A percentile compares a stretch with the other conserved stretches of the same genome.
Evolutionary conservation across 2,888 invertebrate genomes (phyloP).

Genomic region (Coleophora flavipennella): DNA sequence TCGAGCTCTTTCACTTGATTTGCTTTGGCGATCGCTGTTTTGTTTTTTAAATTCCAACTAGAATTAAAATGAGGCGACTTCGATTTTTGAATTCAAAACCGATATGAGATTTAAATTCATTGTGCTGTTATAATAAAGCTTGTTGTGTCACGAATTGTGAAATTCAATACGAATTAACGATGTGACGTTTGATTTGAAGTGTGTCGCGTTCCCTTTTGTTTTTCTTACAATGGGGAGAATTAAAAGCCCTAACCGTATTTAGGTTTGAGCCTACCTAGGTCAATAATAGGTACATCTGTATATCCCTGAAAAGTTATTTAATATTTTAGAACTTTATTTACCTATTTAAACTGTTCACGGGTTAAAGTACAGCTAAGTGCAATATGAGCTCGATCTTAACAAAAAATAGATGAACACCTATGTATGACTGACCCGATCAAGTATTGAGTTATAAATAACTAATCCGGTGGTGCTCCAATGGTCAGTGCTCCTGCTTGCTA

Average conservation of each 20-base stretch:
- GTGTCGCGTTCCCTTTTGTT: constrained; percentile 8
- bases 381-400: no score
- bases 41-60: constrained; percentile 19
- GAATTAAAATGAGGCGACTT: constrained; percentile 47
- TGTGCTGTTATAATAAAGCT: constrained; percentile 31
- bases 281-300: not conserved
- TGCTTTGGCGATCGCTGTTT: constrained; percentile 38
- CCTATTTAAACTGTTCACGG: no score
- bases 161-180: constrained; percentile 71
- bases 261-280: not conserved
- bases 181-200: constrained; percentile 39
- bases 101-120: no score
- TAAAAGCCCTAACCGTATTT: not conserved
- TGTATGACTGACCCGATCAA: no score
- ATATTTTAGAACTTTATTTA: no score
- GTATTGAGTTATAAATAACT: no score
- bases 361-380: no score
- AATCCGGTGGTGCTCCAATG: no score
- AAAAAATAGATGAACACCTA: no score
- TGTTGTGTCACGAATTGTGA: constrained; percentile 44
- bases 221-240: not conserved
- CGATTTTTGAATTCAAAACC: constrained; percentile 25
- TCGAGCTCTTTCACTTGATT: constrained; percentile 67
- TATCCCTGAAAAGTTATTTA: no score
- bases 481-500: no score